Conservation (phyloP, 2,888 invertebrate genomes). For the Scaptomyza tumidula region DNA sequence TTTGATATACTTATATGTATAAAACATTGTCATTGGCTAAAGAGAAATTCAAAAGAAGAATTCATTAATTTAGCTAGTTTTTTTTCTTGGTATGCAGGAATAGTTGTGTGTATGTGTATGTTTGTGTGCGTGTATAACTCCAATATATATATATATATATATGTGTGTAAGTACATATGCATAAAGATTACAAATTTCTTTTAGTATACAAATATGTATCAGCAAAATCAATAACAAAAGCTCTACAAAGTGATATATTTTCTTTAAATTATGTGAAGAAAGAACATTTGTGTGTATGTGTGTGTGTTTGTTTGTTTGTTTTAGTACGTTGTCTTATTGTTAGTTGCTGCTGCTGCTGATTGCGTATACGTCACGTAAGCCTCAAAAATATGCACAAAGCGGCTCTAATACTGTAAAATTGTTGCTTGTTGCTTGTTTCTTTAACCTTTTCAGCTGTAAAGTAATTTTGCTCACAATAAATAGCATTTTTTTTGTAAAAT, state of each 20-base stretch:
- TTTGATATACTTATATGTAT: conserved; percentile 38
- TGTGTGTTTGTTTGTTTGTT: conserved; percentile 13
- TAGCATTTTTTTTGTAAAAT: conserved; percentile 68
- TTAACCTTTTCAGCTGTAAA: conserved; percentile 55
- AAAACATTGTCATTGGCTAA: conserved; percentile 42
- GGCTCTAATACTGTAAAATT: conserved; percentile 79
- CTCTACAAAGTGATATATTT: conserved; percentile 48
- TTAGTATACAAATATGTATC: conserved; percentile 34
- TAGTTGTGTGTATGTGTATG: conserved; percentile 28
- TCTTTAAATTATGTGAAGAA: background rate
- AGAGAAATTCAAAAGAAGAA: conserved; percentile 51
- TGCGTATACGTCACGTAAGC: conserved; percentile 79
- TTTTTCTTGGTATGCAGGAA: conserved; percentile 3
- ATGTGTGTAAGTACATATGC: conserved; percentile 11
- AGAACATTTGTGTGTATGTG: too few species aligned
- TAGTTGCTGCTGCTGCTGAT: conserved; percentile 67
- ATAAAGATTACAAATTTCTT: conserved; percentile 22
- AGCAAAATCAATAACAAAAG: conserved; percentile 45
- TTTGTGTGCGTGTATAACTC: conserved; percentile 39
- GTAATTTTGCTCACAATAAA: conserved; percentile 71
- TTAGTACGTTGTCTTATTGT: conserved; percentile 49
- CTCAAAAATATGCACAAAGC: conserved; percentile 75
- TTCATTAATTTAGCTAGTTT: conserved; percentile 38
- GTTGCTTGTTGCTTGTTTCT: conserved; percentile 72
- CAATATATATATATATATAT: conserved; percentile 19